Evolutionary conservation across 2,888 invertebrate genomes (phyloP).

Genomic region (Papilio demoleus): DNA sequence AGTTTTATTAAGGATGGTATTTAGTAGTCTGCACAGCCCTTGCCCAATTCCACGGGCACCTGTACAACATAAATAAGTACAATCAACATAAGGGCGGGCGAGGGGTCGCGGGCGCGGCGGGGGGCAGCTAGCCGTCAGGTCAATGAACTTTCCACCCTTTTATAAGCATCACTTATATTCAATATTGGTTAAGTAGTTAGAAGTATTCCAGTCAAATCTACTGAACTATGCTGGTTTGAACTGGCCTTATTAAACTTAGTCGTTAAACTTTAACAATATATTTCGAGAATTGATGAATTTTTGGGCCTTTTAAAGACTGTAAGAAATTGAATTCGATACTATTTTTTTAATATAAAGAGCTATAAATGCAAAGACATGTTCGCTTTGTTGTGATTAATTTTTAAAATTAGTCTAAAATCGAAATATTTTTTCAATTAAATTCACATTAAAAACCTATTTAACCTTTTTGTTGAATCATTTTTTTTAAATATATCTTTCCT

Average conservation of each 20-base stretch:
- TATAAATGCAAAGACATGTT: too few relatives aligned
- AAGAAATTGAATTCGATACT: too few relatives aligned
- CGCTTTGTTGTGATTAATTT: too few relatives aligned
- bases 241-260: not conserved
- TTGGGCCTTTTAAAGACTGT: too few relatives aligned
- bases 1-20: constrained; percentile 34
- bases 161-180: constrained; percentile 39
- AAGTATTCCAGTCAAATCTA: not conserved
- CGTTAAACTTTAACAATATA: not conserved
- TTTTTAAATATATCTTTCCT: not conserved
- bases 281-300: not conserved
- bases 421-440: too few relatives aligned
- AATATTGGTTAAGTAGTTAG: constrained; percentile 38
- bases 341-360: too few relatives aligned
- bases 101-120: too few relatives aligned
- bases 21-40: constrained; percentile 28
- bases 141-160: constrained; percentile 41
- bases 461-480: too few relatives aligned
- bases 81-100: constrained; percentile 31
- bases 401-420: too few relatives aligned
- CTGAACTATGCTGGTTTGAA: not conserved
- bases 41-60: constrained; percentile 38
- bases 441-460: too few relatives aligned
- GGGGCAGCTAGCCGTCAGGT: constrained; percentile 16
- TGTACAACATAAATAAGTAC: constrained; percentile 38